These are phyloP conservation scores for Orchesellides sinensis DNA, from an alignment of 2,888 invertebrate species.

Conservation along the genomic window DNA sequence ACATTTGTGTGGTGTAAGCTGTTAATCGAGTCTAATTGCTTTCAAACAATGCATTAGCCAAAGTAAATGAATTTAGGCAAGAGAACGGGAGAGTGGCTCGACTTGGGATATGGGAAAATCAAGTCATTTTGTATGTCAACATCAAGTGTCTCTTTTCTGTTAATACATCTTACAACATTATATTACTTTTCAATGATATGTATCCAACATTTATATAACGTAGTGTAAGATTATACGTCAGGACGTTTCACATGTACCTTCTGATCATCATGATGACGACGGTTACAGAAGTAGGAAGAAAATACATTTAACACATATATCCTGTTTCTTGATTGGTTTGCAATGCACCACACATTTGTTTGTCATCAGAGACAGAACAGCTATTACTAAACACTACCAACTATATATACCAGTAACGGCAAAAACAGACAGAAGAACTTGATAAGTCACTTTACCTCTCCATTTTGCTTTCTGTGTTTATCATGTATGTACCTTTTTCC, in stretches of 20 bases:
- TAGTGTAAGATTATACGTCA: no score
- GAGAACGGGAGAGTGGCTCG: neutral
- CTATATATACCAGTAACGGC: no score
- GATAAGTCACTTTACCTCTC: slow-evolving; percentile 19
- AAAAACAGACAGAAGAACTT: neutral
- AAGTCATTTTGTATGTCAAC: slow-evolving; percentile 38
- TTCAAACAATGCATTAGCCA: slow-evolving; percentile 70
- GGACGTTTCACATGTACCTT: no score
- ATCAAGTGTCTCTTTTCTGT: slow-evolving; percentile 12
- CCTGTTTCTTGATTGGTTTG: slow-evolving; percentile 43
- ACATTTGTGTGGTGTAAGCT: slow-evolving; percentile 6
- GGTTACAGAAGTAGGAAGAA: neutral
- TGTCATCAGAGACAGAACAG: slow-evolving; percentile 6
- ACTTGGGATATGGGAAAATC: slow-evolving; percentile 51
- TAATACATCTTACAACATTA: no score
- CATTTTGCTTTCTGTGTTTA: neutral
- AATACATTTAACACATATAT: slow-evolving; percentile 40
- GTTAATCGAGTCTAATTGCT: slow-evolving; percentile 72
- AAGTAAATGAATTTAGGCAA: slow-evolving; percentile 61
- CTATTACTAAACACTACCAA: neutral
- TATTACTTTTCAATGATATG: no score
- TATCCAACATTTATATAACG: no score
- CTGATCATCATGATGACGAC: no score
- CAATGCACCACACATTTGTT: slow-evolving; percentile 32
- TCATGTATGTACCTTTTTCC: neutral